Percentiles rank a stretch among this genome's conserved stretches.
phyloP scores from a whole-genome alignment of 2,113 vertebrate genomes.

The Chaenocephalus aceratus region DNA sequence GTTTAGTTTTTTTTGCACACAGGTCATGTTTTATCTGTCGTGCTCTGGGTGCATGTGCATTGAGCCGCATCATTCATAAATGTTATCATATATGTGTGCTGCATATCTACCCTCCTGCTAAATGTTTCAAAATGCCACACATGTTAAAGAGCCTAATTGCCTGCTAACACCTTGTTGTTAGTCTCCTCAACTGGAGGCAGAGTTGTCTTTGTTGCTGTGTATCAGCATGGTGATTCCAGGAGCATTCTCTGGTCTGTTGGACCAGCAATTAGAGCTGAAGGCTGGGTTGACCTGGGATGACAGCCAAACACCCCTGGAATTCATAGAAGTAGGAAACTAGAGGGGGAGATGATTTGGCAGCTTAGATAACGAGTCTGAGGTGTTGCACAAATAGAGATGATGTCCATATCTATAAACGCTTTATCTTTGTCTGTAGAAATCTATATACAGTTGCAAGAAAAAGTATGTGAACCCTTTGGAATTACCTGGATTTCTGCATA shows the following conservation, averaged over 20 bases:
- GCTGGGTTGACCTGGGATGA: slow-evolving; percentile 63
- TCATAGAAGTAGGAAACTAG: slow-evolving; percentile 29
- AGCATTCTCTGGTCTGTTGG: slow-evolving; percentile 62
- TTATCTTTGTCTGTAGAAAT: slow-evolving; percentile 6
- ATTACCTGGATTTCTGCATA: too few species aligned
- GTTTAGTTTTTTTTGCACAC: background rate
- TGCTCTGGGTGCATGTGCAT: background rate
- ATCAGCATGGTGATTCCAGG: slow-evolving; percentile 43
- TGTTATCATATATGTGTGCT: slow-evolving; percentile 2
- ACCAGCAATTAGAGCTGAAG: slow-evolving; percentile 58
- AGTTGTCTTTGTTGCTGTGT: slow-evolving; percentile 28
- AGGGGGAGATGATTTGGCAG: slow-evolving; percentile 6
- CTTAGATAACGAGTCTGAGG: slow-evolving; percentile 19
- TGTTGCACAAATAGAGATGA: background rate
- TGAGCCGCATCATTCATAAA: background rate
- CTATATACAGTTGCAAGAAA: background rate
- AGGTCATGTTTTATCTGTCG: background rate
- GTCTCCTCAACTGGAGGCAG: slow-evolving; percentile 31
- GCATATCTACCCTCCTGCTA: background rate
- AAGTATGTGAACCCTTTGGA: too few species aligned
- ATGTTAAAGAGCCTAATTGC: slow-evolving; percentile 37
- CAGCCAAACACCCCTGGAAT: slow-evolving; percentile 41
- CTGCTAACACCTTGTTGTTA: slow-evolving; percentile 29
- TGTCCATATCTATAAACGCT: background rate
- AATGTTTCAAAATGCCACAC: slow-evolving; percentile 1